Conservation (phyloP, 2,888 invertebrate species). For the Harmothoe impar region DNA sequence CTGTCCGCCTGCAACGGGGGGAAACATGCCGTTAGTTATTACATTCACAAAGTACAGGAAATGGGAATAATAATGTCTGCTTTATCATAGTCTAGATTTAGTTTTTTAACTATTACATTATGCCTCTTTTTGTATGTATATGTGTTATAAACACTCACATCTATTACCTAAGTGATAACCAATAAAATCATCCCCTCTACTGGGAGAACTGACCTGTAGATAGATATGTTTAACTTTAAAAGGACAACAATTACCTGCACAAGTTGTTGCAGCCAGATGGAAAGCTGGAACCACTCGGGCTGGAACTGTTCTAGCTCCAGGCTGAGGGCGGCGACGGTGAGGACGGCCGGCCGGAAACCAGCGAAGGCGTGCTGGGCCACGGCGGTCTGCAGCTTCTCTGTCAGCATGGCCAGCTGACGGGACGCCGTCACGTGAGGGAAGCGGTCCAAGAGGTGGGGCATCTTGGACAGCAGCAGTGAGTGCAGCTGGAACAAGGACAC, state of each 20-base stretch:
- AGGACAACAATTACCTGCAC: conserved; percentile 79
- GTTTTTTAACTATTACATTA: too few relatives aligned
- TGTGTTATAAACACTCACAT: too few relatives aligned
- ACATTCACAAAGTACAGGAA: too few relatives aligned
- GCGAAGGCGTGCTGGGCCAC: conserved; percentile 86
- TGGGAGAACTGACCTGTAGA: too few relatives aligned
- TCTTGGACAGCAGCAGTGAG: conserved; percentile 78
- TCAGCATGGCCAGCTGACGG: conserved; percentile 78
- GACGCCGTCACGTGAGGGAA: conserved; percentile 79
- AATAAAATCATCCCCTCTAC: too few relatives aligned
- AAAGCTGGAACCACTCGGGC: conserved; percentile 79
- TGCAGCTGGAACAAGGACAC: conserved; percentile 76
- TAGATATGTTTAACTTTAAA: too few relatives aligned
- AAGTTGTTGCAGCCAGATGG: conserved; percentile 77
- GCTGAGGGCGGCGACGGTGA: conserved; percentile 91
- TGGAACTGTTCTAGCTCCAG: conserved; percentile 85
- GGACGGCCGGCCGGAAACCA: conserved; percentile 89
- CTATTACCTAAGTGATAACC: too few relatives aligned
- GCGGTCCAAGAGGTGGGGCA: conserved; percentile 79
- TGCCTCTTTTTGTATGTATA: too few relatives aligned
- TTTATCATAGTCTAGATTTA: too few relatives aligned
- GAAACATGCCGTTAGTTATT: too few relatives aligned
- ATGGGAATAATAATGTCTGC: too few relatives aligned
- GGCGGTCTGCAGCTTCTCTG: conserved; percentile 85
- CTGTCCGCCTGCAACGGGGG: conserved; percentile 74